phyloP scores from a whole-genome alignment of 2,888 invertebrate species.

The Nudaria mundana region DNA sequence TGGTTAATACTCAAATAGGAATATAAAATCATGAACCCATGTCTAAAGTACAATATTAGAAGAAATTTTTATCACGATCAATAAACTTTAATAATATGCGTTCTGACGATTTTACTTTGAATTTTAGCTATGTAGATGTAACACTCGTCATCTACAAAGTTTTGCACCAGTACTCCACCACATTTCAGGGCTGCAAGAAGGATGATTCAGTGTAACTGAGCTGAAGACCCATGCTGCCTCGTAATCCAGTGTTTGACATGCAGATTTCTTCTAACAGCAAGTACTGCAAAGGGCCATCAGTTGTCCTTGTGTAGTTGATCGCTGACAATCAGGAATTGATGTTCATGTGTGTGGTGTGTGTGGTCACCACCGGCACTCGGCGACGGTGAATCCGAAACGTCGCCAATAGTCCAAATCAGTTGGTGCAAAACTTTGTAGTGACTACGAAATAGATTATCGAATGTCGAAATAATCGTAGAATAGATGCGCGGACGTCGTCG shows the following conservation, averaged over 20 bases:
- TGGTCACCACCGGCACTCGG: conserved; percentile 1
- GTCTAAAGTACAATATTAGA: conserved; percentile 11
- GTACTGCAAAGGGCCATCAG: background rate
- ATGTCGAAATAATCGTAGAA: conserved; percentile 55
- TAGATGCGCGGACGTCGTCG: conserved; percentile 65
- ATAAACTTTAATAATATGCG: conserved; percentile 10
- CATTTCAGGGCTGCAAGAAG: conserved; percentile 14
- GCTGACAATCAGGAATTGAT: conserved; percentile 4
- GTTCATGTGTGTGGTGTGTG: background rate
- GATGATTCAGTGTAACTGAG: conserved; percentile 10
- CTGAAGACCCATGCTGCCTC: conserved; percentile 13
- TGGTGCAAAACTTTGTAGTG: conserved; percentile 81
- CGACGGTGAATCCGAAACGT: conserved; percentile 14
- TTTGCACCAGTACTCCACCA: conserved; percentile 73
- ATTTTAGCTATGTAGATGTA: conserved; percentile 23
- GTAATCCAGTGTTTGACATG: background rate
- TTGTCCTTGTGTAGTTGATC: background rate
- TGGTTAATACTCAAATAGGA: conserved; percentile 20
- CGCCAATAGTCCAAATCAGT: conserved; percentile 19
- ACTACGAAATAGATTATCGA: conserved; percentile 49
- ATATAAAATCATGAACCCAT: background rate
- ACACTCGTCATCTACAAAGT: conserved; percentile 72
- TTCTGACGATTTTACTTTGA: conserved; percentile 14
- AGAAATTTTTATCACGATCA: conserved; percentile 14
- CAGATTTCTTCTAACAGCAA: conserved; percentile 11